Evolutionary conservation across 2,888 invertebrate genomes (phyloP).

Genomic region (Orthonychiurus folsomi): DNA sequence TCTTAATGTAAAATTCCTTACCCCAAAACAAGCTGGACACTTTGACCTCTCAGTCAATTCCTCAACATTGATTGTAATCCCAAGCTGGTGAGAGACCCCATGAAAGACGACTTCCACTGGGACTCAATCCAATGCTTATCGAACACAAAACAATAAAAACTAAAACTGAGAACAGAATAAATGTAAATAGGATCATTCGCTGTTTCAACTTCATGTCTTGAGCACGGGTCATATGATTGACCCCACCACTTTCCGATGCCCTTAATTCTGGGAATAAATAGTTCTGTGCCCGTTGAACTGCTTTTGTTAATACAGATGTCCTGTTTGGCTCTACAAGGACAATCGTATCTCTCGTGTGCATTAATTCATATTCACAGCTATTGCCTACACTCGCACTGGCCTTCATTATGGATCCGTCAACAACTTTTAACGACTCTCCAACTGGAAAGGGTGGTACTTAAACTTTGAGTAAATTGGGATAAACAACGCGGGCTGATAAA

Average conservation of each 20-base stretch:
- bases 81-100: constrained; percentile 7
- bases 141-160: constrained; percentile 5
- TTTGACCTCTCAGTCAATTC: constrained; percentile 32
- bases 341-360: neutral
- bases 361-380: neutral
- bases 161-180: neutral
- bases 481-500: neutral
- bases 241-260: neutral
- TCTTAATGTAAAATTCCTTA: neutral
- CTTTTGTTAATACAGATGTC: neutral
- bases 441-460: neutral
- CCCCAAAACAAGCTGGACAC: constrained; percentile 41
- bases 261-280: neutral
- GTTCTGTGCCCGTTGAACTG: neutral
- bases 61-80: constrained; percentile 31
- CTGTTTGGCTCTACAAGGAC: neutral
- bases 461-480: too few relatives aligned
- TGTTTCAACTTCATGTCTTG: constrained; percentile 38
- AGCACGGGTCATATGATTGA: constrained; percentile 16
- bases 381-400: neutral
- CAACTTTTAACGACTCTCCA: neutral
- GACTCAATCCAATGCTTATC: neutral
- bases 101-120: too few relatives aligned
- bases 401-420: neutral
- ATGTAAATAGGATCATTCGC: constrained; percentile 27